Conservation (phyloP, 2,797 vertebrate species). For the Aldrovandia affinis region DNA sequence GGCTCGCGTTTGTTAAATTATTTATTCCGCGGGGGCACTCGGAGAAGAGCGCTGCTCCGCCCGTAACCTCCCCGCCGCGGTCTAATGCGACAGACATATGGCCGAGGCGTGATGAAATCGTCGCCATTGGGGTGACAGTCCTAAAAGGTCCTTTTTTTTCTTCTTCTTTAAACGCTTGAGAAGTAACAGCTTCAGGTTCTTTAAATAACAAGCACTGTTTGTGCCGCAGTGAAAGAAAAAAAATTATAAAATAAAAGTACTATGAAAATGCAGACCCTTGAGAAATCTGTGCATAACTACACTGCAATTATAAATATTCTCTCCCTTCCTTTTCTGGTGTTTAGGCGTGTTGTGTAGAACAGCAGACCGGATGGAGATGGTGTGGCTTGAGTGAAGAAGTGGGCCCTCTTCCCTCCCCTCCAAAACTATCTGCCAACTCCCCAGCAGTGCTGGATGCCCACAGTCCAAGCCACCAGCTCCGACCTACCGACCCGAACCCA, state of each 20-base stretch:
- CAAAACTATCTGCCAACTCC: background rate
- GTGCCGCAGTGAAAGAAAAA: background rate
- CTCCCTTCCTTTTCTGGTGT: background rate
- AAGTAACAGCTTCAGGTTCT: constrained; percentile 13
- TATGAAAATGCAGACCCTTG: too few relatives aligned
- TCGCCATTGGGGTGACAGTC: background rate
- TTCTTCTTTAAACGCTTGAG: background rate
- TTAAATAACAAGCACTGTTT: background rate
- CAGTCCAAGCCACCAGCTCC: constrained; percentile 4
- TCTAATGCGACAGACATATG: constrained; percentile 24
- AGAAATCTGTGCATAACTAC: background rate
- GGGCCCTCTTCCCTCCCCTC: constrained; percentile 48
- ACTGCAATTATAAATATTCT: background rate
- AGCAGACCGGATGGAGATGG: constrained; percentile 40
- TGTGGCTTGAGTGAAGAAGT: constrained; percentile 54
- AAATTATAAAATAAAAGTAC: too few relatives aligned
- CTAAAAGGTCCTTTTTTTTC: constrained; percentile 10
- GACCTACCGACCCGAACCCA: constrained; percentile 17
- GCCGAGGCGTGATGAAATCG: background rate
- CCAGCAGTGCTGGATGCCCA: background rate
- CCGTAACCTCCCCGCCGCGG: constrained; percentile 15
- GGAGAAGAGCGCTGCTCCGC: background rate
- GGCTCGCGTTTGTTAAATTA: constrained; percentile 42
- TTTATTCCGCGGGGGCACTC: constrained; percentile 34
- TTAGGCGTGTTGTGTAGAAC: constrained; percentile 41